A percentile compares a stretch with the other conserved stretches of the same genome.
Evolutionary conservation across 2,888 invertebrate genomes (phyloP).

Genomic region (Choreutis nemorana): DNA sequence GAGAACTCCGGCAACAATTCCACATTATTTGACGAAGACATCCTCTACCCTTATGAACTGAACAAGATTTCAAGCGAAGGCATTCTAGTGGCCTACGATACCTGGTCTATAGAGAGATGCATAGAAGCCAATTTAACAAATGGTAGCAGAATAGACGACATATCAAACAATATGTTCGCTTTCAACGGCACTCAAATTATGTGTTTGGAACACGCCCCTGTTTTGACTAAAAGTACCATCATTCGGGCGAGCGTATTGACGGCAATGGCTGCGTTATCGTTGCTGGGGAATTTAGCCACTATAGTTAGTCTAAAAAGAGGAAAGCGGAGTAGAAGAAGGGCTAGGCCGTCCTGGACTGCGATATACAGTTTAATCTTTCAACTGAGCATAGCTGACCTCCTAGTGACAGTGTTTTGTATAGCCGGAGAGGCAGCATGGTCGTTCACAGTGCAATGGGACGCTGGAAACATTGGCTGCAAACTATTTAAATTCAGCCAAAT

Average conservation of each 20-base stretch:
- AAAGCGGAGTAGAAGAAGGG: conserved; percentile 61
- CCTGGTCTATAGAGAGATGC: conserved; percentile 47
- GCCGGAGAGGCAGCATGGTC: conserved; percentile 84
- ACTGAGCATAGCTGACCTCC: conserved; percentile 81
- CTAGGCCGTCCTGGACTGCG: conserved; percentile 72
- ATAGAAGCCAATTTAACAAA: conserved; percentile 29
- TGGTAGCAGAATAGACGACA: conserved; percentile 23
- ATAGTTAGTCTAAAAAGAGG: conserved; percentile 78
- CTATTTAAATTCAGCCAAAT: conserved; percentile 82
- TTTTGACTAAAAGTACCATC: conserved; percentile 68
- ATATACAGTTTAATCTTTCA: conserved; percentile 82
- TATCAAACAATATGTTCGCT: conserved; percentile 22
- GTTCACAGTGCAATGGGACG: conserved; percentile 82
- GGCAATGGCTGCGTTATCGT: conserved; percentile 75
- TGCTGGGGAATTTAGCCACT: conserved; percentile 79
- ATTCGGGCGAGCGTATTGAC: conserved; percentile 73
- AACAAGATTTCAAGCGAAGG: conserved; percentile 23
- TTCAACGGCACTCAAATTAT: conserved; percentile 38
- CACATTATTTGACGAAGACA: conserved; percentile 44
- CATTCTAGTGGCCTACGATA: conserved; percentile 18
- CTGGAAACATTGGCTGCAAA: conserved; percentile 80
- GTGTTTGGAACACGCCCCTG: conserved; percentile 73
- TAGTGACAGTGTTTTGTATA: conserved; percentile 83
- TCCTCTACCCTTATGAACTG: conserved; percentile 25
- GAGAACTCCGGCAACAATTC: conserved; percentile 51